Percentiles rank a stretch among this genome's conserved stretches.
Conservation (phyloP, 1,140 invertebrate species). For the Nephotettix cincticeps region DNA sequence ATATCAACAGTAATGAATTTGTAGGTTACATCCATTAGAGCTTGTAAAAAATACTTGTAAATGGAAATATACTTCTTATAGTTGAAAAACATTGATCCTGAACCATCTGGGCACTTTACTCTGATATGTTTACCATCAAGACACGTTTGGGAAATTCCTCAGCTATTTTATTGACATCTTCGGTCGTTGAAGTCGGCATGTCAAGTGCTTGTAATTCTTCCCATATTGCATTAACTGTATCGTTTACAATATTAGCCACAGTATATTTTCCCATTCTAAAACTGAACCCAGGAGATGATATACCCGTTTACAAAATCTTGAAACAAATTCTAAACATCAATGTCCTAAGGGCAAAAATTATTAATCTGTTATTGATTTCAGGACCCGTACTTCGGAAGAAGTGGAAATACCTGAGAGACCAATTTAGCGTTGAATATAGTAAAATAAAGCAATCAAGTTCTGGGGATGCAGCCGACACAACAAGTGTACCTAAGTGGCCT, state of each 20-base stretch:
- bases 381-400: neutral
- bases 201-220: slow-evolving; percentile 33
- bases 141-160: slow-evolving; percentile 38
- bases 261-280: slow-evolving; percentile 9
- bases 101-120: slow-evolving; percentile 37
- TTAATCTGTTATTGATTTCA: neutral
- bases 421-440: slow-evolving; percentile 12
- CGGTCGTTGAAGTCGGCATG: slow-evolving; percentile 35
- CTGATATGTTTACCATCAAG: slow-evolving; percentile 26
- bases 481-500: slow-evolving; percentile 11
- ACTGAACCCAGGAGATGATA: neutral
- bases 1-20: slow-evolving; percentile 51
- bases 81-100: slow-evolving; percentile 43
- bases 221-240: slow-evolving; percentile 3
- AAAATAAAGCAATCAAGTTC: neutral
- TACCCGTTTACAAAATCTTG: neutral
- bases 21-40: slow-evolving; percentile 51
- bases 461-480: neutral
- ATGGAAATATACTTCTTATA: slow-evolving; percentile 46
- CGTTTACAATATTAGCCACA: slow-evolving; percentile 5
- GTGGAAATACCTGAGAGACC: neutral
- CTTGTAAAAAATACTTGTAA: slow-evolving; percentile 51
- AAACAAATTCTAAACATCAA: neutral
- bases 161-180: slow-evolving; percentile 36
- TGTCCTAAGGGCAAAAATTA: neutral